Conservation (phyloP, 1,140 invertebrate genomes). For the Drosophila sproati region DNA sequence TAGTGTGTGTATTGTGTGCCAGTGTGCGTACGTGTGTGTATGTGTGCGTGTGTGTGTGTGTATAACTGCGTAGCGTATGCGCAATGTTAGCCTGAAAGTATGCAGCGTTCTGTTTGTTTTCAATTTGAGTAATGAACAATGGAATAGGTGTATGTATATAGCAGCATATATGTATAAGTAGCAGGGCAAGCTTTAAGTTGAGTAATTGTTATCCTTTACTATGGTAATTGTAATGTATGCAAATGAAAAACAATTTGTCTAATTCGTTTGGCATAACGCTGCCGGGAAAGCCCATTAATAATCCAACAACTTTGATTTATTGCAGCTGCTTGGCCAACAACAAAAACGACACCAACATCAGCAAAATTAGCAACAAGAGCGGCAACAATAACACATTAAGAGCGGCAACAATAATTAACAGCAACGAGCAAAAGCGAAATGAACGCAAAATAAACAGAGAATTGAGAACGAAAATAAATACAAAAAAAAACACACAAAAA, state of each 20-base stretch:
- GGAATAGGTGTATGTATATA: neutral
- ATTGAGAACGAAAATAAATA: conserved; percentile 5
- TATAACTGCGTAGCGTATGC: conserved; percentile 51
- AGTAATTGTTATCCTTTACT: conserved; percentile 53
- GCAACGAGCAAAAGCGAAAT: conserved; percentile 46
- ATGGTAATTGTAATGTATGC: conserved; percentile 67
- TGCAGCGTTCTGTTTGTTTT: conserved; percentile 58
- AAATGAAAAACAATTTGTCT: conserved; percentile 48
- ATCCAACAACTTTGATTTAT: conserved; percentile 67
- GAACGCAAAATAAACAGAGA: conserved; percentile 58
- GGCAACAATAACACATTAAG: conserved; percentile 20
- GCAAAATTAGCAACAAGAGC: conserved; percentile 5
- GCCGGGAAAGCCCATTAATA: conserved; percentile 26
- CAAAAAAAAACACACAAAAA: neutral
- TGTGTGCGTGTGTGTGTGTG: conserved; percentile 1
- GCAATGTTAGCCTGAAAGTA: conserved; percentile 67
- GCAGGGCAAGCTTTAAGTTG: neutral
- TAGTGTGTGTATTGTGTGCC: neutral
- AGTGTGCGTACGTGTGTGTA: neutral
- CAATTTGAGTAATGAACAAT: conserved; percentile 63
- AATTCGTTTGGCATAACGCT: conserved; percentile 16
- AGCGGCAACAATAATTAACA: conserved; percentile 57
- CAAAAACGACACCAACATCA: neutral
- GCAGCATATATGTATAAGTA: neutral
- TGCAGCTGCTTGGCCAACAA: conserved; percentile 46